Conservation (phyloP, 2,888 invertebrate species). For the Plagiodera versicolora region DNA sequence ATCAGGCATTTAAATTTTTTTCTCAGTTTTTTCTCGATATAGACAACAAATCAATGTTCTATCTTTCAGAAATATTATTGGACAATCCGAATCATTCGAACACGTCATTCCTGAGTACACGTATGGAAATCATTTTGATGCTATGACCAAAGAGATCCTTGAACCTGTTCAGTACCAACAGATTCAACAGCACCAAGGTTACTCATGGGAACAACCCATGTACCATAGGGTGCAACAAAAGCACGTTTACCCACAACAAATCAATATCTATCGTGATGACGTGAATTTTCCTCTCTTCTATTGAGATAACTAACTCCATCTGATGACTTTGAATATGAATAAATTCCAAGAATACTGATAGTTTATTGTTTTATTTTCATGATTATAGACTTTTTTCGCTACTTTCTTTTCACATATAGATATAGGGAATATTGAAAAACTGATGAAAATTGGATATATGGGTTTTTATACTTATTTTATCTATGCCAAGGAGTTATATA, state of each 20-base stretch:
- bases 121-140: not conserved
- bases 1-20: too few species aligned
- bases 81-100: not conserved
- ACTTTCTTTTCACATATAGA: too few species aligned
- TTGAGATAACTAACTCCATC: not conserved
- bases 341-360: too few species aligned
- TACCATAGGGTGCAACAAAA: not conserved
- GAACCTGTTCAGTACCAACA: not conserved
- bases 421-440: too few species aligned
- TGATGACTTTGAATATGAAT: too few species aligned
- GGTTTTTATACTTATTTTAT: too few species aligned
- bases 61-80: not conserved
- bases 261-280: not conserved
- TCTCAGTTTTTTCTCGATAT: too few species aligned
- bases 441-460: too few species aligned
- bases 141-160: not conserved
- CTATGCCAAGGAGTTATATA: too few species aligned
- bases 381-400: too few species aligned
- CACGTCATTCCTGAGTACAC: not conserved
- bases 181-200: not conserved
- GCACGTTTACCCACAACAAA: not conserved
- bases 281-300: not conserved
- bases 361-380: too few species aligned
- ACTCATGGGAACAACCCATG: not conserved
- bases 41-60: not conserved